These are phyloP conservation scores for Lepilemur ruficaudatus DNA, from an alignment of 2,797 vertebrate species.

Conservation along the genomic window DNA sequence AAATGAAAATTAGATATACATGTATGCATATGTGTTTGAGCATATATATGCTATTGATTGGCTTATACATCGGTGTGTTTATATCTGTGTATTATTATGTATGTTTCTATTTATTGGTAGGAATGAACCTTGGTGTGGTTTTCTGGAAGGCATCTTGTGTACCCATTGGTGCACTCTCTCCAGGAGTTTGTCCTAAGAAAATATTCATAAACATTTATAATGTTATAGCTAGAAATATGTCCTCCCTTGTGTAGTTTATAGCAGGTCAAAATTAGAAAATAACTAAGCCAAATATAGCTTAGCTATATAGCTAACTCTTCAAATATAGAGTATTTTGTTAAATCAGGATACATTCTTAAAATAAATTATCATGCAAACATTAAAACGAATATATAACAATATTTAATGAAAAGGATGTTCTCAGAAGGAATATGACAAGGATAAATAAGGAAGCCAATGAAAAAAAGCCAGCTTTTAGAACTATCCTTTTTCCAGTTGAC, in stretches of 20 bases:
- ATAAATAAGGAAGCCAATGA: background rate
- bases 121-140: background rate
- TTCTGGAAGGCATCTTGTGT: background rate
- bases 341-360: background rate
- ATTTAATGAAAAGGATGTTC: background rate
- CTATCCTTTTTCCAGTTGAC: background rate
- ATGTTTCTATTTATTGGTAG: background rate
- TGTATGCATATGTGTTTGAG: background rate
- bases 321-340: background rate
- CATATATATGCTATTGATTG: background rate
- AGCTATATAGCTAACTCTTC: too few species aligned
- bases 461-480: background rate
- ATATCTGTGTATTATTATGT: background rate
- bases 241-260: background rate
- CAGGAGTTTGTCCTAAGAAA: background rate
- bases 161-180: background rate
- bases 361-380: background rate
- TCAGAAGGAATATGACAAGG: background rate
- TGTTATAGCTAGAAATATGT: background rate
- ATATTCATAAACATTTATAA: background rate
- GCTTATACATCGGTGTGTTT: background rate
- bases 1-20: background rate
- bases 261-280: background rate
- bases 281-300: too few species aligned
- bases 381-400: background rate